These are phyloP conservation scores for Cossypha dichroa DNA, from an alignment of 2,797 vertebrate species.

Conservation along the genomic window DNA sequence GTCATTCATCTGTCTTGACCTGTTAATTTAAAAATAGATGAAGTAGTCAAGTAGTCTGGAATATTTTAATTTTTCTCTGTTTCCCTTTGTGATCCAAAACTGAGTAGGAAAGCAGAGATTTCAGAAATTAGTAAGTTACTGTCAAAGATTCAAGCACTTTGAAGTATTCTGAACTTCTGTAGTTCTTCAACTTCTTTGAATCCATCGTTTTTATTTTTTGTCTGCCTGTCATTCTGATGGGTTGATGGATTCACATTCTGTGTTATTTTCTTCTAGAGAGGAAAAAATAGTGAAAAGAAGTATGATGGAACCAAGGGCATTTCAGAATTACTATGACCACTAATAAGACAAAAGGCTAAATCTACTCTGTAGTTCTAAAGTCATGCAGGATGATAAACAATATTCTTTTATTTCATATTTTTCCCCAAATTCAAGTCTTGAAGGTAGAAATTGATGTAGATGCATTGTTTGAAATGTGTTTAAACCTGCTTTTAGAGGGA, in stretches of 20 bases:
- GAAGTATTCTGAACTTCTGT: not conserved
- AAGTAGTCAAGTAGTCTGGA: not conserved
- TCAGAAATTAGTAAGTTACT: not conserved
- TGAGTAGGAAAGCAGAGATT: not conserved
- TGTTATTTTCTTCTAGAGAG: not conserved
- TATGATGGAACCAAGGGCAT: not conserved
- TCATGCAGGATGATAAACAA: not conserved
- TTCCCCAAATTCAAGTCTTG: not conserved
- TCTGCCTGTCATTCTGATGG: rapidly evolving
- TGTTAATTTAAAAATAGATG: not conserved
- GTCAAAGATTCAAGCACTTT: not conserved
- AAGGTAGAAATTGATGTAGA: not conserved
- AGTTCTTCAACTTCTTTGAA: not conserved
- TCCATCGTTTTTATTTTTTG: not conserved
- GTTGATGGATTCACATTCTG: not conserved
- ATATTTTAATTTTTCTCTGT: not conserved
- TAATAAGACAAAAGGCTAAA: not conserved
- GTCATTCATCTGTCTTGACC: not conserved
- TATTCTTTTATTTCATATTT: not conserved
- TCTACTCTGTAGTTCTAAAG: not conserved
- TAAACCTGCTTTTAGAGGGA: not conserved
- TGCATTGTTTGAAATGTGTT: not conserved
- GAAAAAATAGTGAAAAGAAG: not conserved
- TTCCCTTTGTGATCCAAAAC: not conserved
- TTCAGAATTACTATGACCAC: not conserved